Conservation (phyloP, 2,888 invertebrate genomes). For the Acronicta psi region DNA sequence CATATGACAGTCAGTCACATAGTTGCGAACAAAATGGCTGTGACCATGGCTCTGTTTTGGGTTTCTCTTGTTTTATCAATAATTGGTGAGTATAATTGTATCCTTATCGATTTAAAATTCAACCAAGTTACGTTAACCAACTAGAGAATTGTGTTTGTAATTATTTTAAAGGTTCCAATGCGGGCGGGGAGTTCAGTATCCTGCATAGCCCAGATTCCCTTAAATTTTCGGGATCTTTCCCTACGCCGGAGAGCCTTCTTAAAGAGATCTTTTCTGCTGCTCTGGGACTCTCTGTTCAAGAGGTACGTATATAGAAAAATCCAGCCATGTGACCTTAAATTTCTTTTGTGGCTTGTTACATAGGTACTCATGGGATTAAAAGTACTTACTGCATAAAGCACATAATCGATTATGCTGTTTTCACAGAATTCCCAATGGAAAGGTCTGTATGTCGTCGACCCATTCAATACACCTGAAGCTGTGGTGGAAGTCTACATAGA, state of each 20-base stretch:
- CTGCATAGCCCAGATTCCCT: conserved; percentile 92
- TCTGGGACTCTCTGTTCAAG: conserved; percentile 92
- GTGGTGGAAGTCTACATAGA: conserved; percentile 92
- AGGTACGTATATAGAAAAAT: conserved; percentile 77
- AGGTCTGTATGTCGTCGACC: conserved; percentile 91
- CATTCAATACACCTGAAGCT: conserved; percentile 93
- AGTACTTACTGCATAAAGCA: no score
- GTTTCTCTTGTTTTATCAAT: conserved; percentile 74
- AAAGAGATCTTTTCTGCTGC: conserved; percentile 92
- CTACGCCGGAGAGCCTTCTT: conserved; percentile 90
- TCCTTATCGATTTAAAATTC: background rate
- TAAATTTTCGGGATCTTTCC: conserved; percentile 91
- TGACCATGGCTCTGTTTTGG: conserved; percentile 79
- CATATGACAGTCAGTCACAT: conserved; percentile 82
- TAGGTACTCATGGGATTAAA: background rate
- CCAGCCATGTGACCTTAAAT: no score
- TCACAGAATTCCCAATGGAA: conserved; percentile 91
- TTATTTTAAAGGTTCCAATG: conserved; percentile 81
- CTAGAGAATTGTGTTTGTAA: background rate
- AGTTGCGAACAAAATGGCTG: conserved; percentile 80
- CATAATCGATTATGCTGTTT: background rate
- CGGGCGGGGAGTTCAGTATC: conserved; percentile 91
- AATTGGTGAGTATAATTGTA: conserved; percentile 75
- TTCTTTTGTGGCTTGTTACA: background rate
- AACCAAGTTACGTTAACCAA: background rate